Conservation (phyloP, 2,113 vertebrate species). For the Reinhardtius hippoglossoides region DNA sequence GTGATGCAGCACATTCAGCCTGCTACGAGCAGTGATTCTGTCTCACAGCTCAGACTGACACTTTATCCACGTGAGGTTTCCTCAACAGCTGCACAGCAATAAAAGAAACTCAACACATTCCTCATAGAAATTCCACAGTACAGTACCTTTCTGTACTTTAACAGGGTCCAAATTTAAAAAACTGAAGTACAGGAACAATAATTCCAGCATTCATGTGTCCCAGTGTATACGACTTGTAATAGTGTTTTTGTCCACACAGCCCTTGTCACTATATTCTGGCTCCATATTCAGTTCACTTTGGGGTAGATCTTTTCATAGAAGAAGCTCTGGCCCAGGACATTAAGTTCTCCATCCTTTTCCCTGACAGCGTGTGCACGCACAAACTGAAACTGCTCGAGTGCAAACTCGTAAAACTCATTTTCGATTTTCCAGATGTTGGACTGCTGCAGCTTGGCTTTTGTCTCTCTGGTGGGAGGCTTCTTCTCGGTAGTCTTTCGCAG, state of each 20-base stretch:
- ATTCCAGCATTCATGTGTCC: constrained; percentile 3
- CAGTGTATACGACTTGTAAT: constrained; percentile 36
- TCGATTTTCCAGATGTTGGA: constrained; percentile 99
- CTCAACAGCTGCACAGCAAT: constrained; percentile 47
- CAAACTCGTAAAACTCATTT: constrained; percentile 99
- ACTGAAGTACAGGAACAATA: neutral
- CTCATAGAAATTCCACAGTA: constrained; percentile 11
- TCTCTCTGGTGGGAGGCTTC: constrained; percentile 95
- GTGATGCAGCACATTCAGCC: neutral
- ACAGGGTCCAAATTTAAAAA: neutral
- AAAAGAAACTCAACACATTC: constrained; percentile 29
- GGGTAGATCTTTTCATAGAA: constrained; percentile 99
- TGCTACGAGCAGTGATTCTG: neutral
- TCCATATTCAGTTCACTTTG: constrained; percentile 87
- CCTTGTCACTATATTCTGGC: neutral
- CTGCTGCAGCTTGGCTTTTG: constrained; percentile 93
- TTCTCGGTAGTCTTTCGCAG: constrained; percentile 98
- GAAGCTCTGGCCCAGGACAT: constrained; percentile 93
- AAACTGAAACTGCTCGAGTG: constrained; percentile 97
- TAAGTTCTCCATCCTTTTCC: constrained; percentile 96
- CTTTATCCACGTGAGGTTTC: constrained; percentile 16
- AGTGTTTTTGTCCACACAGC: neutral
- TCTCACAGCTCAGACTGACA: constrained; percentile 10
- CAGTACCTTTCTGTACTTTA: neutral
- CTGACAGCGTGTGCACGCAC: constrained; percentile 92